Conservation (phyloP, 2,113 vertebrate species). For the Illadopsis cleaveri region DNA sequence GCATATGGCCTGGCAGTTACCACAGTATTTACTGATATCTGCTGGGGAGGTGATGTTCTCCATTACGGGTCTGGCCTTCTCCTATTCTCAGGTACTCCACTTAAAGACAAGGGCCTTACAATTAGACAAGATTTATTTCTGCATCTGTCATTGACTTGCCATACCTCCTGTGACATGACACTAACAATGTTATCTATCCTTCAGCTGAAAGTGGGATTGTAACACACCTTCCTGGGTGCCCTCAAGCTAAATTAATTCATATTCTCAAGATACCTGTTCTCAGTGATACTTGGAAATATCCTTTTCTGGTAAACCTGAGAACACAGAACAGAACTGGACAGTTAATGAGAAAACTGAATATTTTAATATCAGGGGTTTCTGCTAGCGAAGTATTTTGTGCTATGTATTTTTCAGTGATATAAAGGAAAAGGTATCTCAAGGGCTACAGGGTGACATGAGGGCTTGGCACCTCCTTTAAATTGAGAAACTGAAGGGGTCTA, state of each 20-base stretch:
- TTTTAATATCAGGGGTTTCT: neutral
- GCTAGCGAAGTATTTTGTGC: neutral
- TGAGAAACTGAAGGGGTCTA: neutral
- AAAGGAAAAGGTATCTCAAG: neutral
- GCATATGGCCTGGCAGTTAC: slow-evolving; percentile 92
- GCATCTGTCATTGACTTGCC: neutral
- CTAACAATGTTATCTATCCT: neutral
- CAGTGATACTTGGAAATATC: neutral
- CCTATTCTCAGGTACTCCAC: slow-evolving; percentile 91
- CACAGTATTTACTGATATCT: slow-evolving; percentile 90
- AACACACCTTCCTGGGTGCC: neutral
- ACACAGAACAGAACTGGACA: neutral
- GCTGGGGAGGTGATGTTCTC: slow-evolving; percentile 96
- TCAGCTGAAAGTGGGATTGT: neutral
- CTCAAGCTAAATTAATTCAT: neutral
- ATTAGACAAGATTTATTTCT: neutral
- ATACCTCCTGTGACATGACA: neutral
- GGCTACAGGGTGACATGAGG: neutral
- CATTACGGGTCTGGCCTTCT: slow-evolving; percentile 95
- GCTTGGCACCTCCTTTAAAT: neutral
- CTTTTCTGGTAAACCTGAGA: neutral
- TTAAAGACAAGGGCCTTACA: neutral
- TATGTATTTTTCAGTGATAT: neutral
- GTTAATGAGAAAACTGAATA: neutral
- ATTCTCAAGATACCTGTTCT: neutral